Percentiles rank a stretch among this genome's conserved stretches.
These are phyloP conservation scores for Trichogramma evanescens DNA, from an alignment of 2,888 invertebrate species.

Conservation along the genomic window DNA sequence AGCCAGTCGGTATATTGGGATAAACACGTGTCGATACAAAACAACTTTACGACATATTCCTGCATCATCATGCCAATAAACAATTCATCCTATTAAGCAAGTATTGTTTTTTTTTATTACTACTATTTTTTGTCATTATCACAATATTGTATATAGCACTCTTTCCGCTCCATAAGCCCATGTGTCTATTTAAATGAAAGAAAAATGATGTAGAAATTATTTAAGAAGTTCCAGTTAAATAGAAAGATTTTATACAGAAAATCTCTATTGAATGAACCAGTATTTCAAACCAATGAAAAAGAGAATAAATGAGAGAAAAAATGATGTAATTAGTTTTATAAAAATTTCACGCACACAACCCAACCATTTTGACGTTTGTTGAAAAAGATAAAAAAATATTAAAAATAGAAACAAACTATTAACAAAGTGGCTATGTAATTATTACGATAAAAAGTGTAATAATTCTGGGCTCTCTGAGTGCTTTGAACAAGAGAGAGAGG, in stretches of 20 bases:
- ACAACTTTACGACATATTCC: not conserved
- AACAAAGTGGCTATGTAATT: too few species aligned
- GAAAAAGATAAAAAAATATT: constrained; percentile 28
- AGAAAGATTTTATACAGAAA: constrained; percentile 42
- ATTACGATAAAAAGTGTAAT: not conserved
- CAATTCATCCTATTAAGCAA: constrained; percentile 4
- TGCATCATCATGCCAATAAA: constrained; percentile 13
- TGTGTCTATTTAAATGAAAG: not conserved
- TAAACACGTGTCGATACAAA: too few species aligned
- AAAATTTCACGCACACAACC: constrained; percentile 31
- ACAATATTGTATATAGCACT: constrained; percentile 28
- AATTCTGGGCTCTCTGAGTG: not conserved
- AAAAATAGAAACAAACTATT: constrained; percentile 6
- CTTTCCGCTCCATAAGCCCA: constrained; percentile 24
- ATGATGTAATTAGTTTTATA: constrained; percentile 44
- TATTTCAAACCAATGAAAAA: constrained; percentile 46
- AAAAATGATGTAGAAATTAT: constrained; percentile 36
- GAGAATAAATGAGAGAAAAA: constrained; percentile 23
- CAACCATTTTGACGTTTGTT: constrained; percentile 36
- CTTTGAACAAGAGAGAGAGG: not conserved
- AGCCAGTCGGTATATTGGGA: too few species aligned
- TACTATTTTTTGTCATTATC: constrained; percentile 2
- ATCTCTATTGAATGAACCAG: constrained; percentile 43
- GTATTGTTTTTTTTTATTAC: constrained; percentile 8
- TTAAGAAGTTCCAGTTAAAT: constrained; percentile 42